Conservation (phyloP, 2,113 vertebrate genomes). For the Paraplagusia blochii region DNA sequence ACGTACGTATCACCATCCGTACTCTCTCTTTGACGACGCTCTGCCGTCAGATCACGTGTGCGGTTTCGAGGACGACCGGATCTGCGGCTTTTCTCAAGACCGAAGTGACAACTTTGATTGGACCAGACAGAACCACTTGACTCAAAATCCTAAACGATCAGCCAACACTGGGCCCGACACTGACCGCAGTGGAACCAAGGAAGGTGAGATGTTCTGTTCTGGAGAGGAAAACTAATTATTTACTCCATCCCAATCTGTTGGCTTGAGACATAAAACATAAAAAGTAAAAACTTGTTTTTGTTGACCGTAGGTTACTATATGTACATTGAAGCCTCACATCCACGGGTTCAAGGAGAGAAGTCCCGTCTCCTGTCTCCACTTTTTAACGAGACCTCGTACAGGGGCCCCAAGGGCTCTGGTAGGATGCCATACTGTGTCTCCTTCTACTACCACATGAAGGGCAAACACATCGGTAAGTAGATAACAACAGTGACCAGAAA, state of each 20-base stretch:
- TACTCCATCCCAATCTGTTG: too few relatives aligned
- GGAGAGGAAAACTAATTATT: too few relatives aligned
- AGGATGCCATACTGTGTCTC: slow-evolving; percentile 93
- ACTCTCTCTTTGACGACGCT: neutral
- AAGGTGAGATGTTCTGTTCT: slow-evolving; percentile 74
- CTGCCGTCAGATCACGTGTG: slow-evolving; percentile 83
- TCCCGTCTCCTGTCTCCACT: slow-evolving; percentile 91
- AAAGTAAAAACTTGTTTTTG: neutral
- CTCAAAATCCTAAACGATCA: slow-evolving; percentile 91
- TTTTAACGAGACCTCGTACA: slow-evolving; percentile 85
- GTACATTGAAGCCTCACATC: slow-evolving; percentile 94
- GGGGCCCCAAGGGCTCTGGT: slow-evolving; percentile 74
- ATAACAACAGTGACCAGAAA: neutral
- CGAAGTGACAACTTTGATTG: slow-evolving; percentile 93
- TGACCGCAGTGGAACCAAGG: slow-evolving; percentile 89
- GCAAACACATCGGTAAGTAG: slow-evolving; percentile 95
- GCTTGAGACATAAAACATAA: neutral
- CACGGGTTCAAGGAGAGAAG: slow-evolving; percentile 85
- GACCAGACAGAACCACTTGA: slow-evolving; percentile 91
- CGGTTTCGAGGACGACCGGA: slow-evolving; percentile 90
- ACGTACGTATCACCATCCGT: slow-evolving; percentile 1
- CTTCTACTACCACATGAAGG: slow-evolving; percentile 99
- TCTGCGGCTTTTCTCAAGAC: slow-evolving; percentile 94
- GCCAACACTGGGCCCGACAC: slow-evolving; percentile 90
- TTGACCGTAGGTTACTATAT: slow-evolving; percentile 90